Conservation (phyloP, 2,113 vertebrate genomes). For the Sphaerodactylus townsendi region DNA sequence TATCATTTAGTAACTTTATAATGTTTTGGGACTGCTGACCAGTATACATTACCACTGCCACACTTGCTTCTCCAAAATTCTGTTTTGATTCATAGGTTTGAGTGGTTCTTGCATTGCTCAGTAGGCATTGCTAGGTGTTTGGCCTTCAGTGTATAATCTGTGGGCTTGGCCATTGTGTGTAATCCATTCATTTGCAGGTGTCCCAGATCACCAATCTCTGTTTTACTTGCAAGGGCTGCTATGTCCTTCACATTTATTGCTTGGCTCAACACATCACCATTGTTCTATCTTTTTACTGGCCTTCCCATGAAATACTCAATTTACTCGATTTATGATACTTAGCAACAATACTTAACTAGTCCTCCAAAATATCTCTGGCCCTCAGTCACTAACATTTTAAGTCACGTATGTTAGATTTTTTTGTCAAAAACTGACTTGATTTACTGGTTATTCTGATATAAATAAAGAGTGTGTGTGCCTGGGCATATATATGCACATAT, state of each 20-base stretch:
- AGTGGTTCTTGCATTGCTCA: conserved; percentile 19
- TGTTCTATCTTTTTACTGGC: conserved; percentile 51
- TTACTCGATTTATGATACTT: conserved; percentile 34
- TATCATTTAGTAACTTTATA: no score
- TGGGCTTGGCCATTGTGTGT: conserved; percentile 6
- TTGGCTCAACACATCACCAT: conserved; percentile 47
- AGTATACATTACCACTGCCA: not conserved
- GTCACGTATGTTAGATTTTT: conserved; percentile 37
- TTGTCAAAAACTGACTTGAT: conserved; percentile 15
- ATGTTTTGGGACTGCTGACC: not conserved
- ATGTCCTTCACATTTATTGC: conserved; percentile 38
- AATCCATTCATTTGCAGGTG: conserved; percentile 44
- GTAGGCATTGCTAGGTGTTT: not conserved
- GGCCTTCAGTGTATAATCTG: not conserved
- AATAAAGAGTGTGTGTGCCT: conserved; percentile 24
- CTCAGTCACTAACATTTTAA: conserved; percentile 41
- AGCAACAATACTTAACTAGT: conserved; percentile 51
- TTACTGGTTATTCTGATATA: conserved; percentile 37
- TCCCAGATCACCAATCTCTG: not conserved
- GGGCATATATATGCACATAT: no score
- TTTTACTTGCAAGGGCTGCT: conserved; percentile 14
- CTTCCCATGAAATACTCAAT: conserved; percentile 47
- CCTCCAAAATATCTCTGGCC: conserved; percentile 54
- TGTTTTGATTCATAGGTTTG: conserved; percentile 17
- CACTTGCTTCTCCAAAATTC: not conserved